These are phyloP conservation scores for Holothuria scabra DNA, from an alignment of 53 echinoderm and acorn worm genomes.

Conservation along the genomic window DNA sequence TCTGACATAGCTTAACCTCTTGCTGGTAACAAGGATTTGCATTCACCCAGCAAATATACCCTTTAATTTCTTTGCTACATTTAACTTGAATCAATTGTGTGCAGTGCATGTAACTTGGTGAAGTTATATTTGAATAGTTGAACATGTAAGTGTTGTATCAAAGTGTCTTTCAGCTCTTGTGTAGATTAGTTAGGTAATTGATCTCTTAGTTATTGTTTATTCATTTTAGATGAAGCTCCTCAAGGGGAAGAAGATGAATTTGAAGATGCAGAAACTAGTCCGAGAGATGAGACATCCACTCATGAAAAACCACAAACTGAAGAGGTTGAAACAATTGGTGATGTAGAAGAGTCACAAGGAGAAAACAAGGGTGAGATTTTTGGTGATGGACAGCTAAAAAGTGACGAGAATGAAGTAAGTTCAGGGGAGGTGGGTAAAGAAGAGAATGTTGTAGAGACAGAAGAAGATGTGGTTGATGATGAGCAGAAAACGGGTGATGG, in stretches of 20 bases:
- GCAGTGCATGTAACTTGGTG: no score
- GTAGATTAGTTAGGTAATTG: neutral
- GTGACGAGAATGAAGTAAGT: neutral
- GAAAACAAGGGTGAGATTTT: neutral
- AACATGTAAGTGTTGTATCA: neutral
- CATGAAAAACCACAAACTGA: no score
- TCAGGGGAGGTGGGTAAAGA: neutral
- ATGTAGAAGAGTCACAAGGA: neutral
- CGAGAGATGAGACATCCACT: neutral
- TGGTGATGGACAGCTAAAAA: neutral
- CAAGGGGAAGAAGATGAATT: constrained; percentile 10
- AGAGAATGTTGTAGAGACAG: neutral
- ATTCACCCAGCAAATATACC: no score
- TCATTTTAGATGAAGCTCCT: neutral
- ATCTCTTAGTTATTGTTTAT: neutral
- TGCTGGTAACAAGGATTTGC: no score
- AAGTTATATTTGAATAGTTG: no score
- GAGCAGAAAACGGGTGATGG: neutral
- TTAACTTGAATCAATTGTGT: no score
- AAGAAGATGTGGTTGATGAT: neutral
- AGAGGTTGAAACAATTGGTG: no score
- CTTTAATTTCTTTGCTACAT: no score
- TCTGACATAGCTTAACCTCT: no score
- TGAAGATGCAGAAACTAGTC: constrained; percentile 17
- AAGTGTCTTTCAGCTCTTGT: neutral